These are phyloP conservation scores for Chrysochloris asiatica DNA, from an alignment of 2,113 vertebrate genomes.

Conservation along the genomic window DNA sequence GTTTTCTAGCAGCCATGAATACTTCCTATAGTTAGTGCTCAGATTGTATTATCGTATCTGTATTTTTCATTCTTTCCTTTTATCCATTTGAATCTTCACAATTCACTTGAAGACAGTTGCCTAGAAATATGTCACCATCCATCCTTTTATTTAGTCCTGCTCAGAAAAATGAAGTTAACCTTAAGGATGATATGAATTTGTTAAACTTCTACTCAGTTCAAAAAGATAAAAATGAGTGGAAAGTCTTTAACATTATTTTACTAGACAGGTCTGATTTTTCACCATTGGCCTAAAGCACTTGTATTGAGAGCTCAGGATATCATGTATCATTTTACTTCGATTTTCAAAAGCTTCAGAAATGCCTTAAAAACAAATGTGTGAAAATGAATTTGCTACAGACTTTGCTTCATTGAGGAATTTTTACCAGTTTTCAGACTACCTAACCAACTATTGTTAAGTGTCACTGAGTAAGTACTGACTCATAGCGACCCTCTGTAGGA, in stretches of 20 bases:
- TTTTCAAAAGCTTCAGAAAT: conserved; percentile 49
- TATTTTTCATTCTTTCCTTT: conserved; percentile 14
- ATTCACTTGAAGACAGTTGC: conserved; percentile 18
- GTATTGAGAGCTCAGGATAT: neutral
- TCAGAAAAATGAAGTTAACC: conserved; percentile 30
- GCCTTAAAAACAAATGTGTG: conserved; percentile 46
- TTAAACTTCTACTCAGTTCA: conserved; percentile 5
- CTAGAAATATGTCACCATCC: neutral
- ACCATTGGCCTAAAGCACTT: neutral
- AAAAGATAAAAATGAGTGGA: conserved; percentile 34
- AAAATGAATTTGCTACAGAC: conserved; percentile 6
- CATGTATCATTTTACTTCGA: neutral
- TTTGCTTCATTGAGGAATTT: conserved; percentile 39
- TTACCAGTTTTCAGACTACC: neutral
- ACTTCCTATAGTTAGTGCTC: neutral
- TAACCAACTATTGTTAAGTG: too few relatives aligned
- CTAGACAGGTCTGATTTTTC: neutral
- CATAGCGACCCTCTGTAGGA: too few relatives aligned
- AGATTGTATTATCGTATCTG: neutral
- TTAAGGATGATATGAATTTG: conserved; percentile 18
- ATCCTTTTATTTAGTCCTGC: neutral
- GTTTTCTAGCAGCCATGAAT: neutral
- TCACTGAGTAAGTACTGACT: too few relatives aligned
- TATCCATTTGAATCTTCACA: neutral
- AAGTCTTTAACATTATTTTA: conserved; percentile 44